Conservation (phyloP, 2,888 invertebrate species). For the Melanchra persicariae region DNA sequence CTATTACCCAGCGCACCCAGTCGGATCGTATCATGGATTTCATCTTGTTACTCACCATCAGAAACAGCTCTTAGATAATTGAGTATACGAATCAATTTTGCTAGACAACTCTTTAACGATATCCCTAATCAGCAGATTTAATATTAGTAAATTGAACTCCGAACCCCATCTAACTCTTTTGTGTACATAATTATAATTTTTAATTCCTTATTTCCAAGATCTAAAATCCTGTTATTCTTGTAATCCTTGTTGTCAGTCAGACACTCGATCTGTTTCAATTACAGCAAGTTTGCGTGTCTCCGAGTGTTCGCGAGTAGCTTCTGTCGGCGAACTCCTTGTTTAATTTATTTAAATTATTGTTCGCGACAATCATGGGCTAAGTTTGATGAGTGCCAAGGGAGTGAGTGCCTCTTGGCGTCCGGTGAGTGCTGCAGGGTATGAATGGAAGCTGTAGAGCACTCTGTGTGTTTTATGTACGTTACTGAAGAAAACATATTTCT, state of each 20-base stretch:
- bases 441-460: slow-evolving; percentile 11
- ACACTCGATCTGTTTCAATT: slow-evolving; percentile 36
- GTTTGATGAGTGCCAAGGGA: slow-evolving; percentile 51
- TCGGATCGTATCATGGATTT: too few relatives aligned
- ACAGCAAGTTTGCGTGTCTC: slow-evolving; percentile 25
- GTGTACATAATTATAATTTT: not conserved
- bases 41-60: too few relatives aligned
- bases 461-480: not conserved
- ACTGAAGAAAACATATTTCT: too few relatives aligned
- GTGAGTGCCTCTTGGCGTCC: slow-evolving; percentile 38
- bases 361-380: slow-evolving; percentile 59
- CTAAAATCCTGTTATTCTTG: too few relatives aligned
- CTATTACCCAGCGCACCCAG: not conserved
- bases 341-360: slow-evolving; percentile 66
- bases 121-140: not conserved
- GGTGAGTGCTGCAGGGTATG: not conserved
- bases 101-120: not conserved
- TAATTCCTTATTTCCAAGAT: not conserved
- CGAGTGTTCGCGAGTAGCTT: slow-evolving; percentile 14
- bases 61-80: not conserved
- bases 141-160: not conserved
- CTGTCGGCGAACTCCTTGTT: slow-evolving; percentile 49
- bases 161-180: not conserved
- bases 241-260: not conserved
- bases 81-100: too few relatives aligned